These are phyloP conservation scores for Cichlasoma orientale DNA, from an alignment of 2,797 vertebrate species.

Conservation along the genomic window DNA sequence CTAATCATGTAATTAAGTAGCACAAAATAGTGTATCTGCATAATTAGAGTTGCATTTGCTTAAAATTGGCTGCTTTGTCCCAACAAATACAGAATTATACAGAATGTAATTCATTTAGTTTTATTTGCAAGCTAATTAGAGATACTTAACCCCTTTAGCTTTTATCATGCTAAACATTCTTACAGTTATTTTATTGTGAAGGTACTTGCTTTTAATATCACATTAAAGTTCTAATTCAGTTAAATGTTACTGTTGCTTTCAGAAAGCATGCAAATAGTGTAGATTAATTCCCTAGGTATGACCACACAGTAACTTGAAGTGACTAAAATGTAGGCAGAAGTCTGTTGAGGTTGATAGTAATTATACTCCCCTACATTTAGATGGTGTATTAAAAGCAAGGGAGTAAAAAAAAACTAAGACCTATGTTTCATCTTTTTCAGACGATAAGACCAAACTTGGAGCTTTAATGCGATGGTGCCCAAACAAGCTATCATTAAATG, in stretches of 20 bases:
- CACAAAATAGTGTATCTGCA: neutral
- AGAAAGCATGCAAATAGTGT: neutral
- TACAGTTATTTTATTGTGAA: neutral
- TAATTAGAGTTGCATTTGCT: neutral
- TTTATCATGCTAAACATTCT: neutral
- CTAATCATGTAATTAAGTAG: neutral
- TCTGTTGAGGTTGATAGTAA: neutral
- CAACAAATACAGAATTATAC: neutral
- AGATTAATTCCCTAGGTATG: neutral
- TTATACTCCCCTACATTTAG: neutral
- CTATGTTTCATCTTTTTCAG: conserved; percentile 13
- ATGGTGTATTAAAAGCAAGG: conserved; percentile 2
- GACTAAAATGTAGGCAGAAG: neutral
- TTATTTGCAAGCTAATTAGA: neutral
- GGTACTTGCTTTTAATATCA: neutral
- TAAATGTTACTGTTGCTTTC: neutral
- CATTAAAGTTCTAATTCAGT: neutral
- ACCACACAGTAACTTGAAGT: neutral
- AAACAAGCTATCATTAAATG: conserved; percentile 52
- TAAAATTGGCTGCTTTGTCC: neutral
- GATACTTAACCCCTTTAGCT: neutral
- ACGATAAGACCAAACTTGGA: neutral
- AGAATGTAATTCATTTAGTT: neutral
- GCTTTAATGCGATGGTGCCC: conserved; percentile 18
- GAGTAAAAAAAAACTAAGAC: conserved; percentile 7